A percentile compares a stretch with the other conserved stretches of the same genome.
These are phyloP conservation scores for Arothron firmamentum DNA, from an alignment of 2,113 vertebrate genomes.

Conservation along the genomic window DNA sequence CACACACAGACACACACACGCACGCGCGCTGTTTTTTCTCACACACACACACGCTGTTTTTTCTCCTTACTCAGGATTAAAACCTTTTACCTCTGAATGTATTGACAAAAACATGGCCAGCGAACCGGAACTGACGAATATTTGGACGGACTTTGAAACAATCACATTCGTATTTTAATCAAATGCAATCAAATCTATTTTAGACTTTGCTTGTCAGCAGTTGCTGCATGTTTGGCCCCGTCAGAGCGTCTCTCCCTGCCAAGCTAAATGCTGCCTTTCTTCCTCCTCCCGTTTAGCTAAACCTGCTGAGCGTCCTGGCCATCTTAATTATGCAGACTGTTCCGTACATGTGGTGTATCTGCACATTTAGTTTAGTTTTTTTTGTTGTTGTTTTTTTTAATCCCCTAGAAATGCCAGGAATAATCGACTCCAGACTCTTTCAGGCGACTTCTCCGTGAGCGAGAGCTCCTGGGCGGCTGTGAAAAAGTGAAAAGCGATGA, in stretches of 20 bases:
- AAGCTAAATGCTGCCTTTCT: constrained; percentile 18
- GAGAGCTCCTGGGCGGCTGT: constrained; percentile 34
- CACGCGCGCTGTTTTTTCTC: no score
- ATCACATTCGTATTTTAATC: constrained; percentile 68
- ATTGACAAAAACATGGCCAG: constrained; percentile 45
- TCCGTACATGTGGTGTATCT: constrained; percentile 9
- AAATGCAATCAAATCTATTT: constrained; percentile 53
- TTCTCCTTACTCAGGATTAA: constrained; percentile 45
- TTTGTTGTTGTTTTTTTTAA: no score
- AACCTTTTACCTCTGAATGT: constrained; percentile 39
- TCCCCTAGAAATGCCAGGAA: no score
- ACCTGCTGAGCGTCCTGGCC: constrained; percentile 36
- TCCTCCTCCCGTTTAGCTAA: constrained; percentile 25
- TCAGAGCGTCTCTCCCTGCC: constrained; percentile 42
- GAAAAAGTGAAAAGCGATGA: constrained; percentile 45
- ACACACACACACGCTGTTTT: not conserved
- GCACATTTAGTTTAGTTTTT: not conserved
- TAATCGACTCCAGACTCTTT: no score
- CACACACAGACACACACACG: no score
- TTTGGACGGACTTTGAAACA: constrained; percentile 64
- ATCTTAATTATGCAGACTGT: constrained; percentile 37
- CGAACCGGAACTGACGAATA: constrained; percentile 55
- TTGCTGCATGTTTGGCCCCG: constrained; percentile 35
- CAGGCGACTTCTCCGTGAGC: constrained; percentile 34
- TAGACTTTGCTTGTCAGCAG: constrained; percentile 47